Evolutionary conservation across 2,888 invertebrate genomes (phyloP).

Genomic region (Scaptomyza parva): DNA sequence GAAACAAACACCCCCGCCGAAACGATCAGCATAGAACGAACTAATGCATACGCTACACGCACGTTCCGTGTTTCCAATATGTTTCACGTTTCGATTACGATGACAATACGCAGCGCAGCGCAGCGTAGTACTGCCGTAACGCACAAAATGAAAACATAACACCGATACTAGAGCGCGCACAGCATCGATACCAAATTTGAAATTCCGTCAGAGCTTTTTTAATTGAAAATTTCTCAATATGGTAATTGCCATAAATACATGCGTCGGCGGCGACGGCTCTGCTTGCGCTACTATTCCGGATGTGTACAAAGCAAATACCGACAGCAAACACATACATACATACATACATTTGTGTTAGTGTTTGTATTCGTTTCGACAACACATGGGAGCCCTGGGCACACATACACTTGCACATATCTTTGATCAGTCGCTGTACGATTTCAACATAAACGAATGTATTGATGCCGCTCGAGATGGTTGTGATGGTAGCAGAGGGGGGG

Average conservation of each 20-base stretch:
- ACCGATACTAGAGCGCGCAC: conserved; percentile 10
- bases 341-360: conserved; percentile 1
- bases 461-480: conserved; percentile 49
- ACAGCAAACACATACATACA: conserved; percentile 38
- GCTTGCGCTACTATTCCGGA: conserved; percentile 76
- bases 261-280: conserved; percentile 60
- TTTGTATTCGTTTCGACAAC: conserved; percentile 41
- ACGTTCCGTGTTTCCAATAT: conserved; percentile 9
- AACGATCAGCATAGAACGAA: conserved; percentile 31
- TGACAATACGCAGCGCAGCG: conserved; percentile 25
- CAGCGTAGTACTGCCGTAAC: too few species aligned
- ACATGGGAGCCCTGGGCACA: conserved; percentile 49
- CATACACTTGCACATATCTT: conserved; percentile 46
- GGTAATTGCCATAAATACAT: conserved; percentile 75
- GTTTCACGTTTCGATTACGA: conserved; percentile 30
- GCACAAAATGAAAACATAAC: not conserved
- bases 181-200: conserved; percentile 9
- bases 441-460: conserved; percentile 75
- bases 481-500: conserved; percentile 4
- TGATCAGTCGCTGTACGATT: conserved; percentile 76
- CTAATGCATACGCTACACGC: conserved; percentile 5
- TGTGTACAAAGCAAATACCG: conserved; percentile 72
- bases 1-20: conserved; percentile 43
- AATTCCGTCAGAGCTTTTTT: conserved; percentile 40
- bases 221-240: conserved; percentile 81